Conservation (phyloP, 1,140 invertebrate genomes). For the Ceratoteleas bidentatus region DNA sequence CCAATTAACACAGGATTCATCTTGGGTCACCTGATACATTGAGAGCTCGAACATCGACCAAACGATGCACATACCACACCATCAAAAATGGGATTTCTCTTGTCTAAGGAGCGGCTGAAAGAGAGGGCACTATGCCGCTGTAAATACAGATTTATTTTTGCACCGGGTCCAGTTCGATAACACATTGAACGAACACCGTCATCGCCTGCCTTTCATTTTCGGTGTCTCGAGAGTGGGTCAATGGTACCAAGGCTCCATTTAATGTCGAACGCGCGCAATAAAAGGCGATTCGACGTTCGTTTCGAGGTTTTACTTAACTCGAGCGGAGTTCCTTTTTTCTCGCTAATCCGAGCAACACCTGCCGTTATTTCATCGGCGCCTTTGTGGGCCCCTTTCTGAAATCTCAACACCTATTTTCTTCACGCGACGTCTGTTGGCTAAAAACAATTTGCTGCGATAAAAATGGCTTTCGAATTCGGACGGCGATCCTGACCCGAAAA, state of each 20-base stretch:
- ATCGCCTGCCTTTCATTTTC: conserved; percentile 56
- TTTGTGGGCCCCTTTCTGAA: neutral
- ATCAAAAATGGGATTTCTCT: conserved; percentile 34
- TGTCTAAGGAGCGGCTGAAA: conserved; percentile 23
- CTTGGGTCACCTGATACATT: neutral
- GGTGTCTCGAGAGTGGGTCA: conserved; percentile 49
- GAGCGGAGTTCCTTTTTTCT: too few species aligned
- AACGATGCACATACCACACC: neutral
- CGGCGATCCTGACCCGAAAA: too few species aligned
- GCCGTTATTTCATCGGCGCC: neutral
- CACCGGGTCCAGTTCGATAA: conserved; percentile 37
- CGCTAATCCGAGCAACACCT: too few species aligned
- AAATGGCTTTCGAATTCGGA: too few species aligned
- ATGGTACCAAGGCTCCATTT: conserved; percentile 38
- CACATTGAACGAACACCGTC: conserved; percentile 24
- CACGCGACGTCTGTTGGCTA: too few species aligned
- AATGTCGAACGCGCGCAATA: conserved; percentile 12
- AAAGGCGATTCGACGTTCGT: conserved; percentile 9
- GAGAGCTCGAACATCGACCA: neutral
- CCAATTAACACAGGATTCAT: conserved; percentile 5
- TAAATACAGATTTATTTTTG: conserved; percentile 46
- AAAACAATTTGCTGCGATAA: too few species aligned
- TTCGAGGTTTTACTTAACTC: conserved; percentile 6
- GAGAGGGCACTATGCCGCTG: conserved; percentile 28
- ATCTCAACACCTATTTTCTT: too few species aligned